Percentiles rank a stretch among this genome's conserved stretches.
Evolutionary conservation across 2,113 vertebrate species (phyloP).

Genomic region (Mesitornis unicolor): DNA sequence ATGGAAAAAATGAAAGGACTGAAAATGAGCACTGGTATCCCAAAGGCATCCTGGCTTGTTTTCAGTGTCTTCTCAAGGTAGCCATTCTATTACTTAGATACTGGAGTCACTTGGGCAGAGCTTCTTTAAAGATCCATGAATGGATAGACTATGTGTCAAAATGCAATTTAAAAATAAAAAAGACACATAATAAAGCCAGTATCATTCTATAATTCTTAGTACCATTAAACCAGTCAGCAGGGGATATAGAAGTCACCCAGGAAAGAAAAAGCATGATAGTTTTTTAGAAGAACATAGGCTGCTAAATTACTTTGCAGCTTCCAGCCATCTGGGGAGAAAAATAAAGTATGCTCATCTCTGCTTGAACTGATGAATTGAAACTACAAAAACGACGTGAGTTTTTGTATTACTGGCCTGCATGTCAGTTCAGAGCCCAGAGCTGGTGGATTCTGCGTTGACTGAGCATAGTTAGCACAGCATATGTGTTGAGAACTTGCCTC

Average conservation of each 20-base stretch:
- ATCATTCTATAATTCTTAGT: slow-evolving; percentile 1
- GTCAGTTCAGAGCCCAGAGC: slow-evolving; percentile 15
- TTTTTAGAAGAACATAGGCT: slow-evolving; percentile 43
- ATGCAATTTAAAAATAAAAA: slow-evolving; percentile 37
- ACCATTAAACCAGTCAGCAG: slow-evolving; percentile 8
- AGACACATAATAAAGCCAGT: slow-evolving; percentile 21
- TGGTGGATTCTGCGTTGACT: background rate
- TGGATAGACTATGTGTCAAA: slow-evolving; percentile 6
- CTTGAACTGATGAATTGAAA: slow-evolving; percentile 53
- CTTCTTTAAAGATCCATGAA: slow-evolving; percentile 7
- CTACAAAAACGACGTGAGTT: background rate
- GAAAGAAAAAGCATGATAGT: slow-evolving; percentile 27
- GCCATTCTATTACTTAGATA: background rate
- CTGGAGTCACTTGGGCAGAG: background rate
- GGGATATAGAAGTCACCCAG: slow-evolving; percentile 20
- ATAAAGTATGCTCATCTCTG: slow-evolving; percentile 12
- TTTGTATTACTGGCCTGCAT: slow-evolving; percentile 28
- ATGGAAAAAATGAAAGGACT: background rate
- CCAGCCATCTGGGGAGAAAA: slow-evolving; percentile 48
- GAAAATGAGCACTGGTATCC: background rate
- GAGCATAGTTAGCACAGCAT: background rate
- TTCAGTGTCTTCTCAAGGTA: slow-evolving; percentile 9
- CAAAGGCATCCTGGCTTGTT: background rate
- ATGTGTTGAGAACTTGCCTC: background rate
- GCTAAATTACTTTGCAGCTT: slow-evolving; percentile 53